Percentiles rank a stretch among this genome's conserved stretches.
phyloP scores from a whole-genome alignment of 2,113 vertebrate genomes.

The Ammospiza caudacuta region DNA sequence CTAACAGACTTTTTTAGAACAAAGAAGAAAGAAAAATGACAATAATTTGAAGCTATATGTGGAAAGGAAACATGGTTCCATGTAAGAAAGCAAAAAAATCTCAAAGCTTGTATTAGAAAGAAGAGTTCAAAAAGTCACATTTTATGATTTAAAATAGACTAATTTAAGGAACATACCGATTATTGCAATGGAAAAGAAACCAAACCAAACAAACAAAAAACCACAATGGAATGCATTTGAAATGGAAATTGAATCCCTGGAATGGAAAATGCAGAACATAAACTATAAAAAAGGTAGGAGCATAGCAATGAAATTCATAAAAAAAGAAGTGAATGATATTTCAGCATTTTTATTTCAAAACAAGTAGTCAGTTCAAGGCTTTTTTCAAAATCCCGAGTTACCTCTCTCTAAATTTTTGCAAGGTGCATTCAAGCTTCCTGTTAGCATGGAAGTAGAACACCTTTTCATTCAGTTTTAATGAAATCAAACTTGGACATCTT shows the following conservation, averaged over 20 bases:
- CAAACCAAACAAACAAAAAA: rapidly evolving
- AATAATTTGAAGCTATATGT: neutral
- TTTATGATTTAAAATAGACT: neutral
- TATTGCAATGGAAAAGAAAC: neutral
- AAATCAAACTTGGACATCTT: neutral
- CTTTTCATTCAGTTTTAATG: neutral
- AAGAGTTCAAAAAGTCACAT: neutral
- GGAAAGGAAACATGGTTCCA: neutral
- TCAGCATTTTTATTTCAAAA: neutral
- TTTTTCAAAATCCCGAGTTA: neutral
- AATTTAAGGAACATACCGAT: neutral
- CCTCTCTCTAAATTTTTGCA: neutral
- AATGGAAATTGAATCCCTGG: neutral
- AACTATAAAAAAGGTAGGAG: neutral
- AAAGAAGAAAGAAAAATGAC: neutral
- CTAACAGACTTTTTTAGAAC: neutral
- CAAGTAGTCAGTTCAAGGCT: neutral
- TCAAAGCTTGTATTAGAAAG: neutral
- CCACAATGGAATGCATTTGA: no score
- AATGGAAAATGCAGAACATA: neutral
- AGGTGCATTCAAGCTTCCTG: neutral
- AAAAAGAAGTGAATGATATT: neutral
- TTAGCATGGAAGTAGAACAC: neutral
- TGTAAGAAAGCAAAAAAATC: neutral
- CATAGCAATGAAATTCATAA: rapidly evolving